Evolutionary conservation across 2,888 invertebrate species (phyloP).

Genomic region (Drosophila aldrichi): DNA sequence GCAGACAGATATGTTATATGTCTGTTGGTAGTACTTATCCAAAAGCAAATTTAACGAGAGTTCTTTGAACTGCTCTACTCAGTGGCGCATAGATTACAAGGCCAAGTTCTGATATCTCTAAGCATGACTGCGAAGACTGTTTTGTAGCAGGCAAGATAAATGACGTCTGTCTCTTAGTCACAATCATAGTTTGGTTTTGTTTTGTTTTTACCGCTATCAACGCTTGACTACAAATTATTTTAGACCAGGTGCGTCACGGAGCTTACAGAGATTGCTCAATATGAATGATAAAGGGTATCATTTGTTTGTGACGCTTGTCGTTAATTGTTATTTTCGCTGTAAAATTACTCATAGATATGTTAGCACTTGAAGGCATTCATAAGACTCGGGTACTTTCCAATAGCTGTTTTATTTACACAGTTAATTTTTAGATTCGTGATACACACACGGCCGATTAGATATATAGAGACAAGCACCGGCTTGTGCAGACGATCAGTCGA

Average conservation of each 20-base stretch:
- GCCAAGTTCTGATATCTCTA: slow-evolving; percentile 15
- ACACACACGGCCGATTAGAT: slow-evolving; percentile 34
- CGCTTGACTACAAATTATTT: slow-evolving; percentile 55
- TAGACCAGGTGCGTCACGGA: slow-evolving; percentile 50
- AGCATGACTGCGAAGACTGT: background rate
- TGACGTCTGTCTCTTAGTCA: slow-evolving; percentile 18
- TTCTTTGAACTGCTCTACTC: slow-evolving; percentile 48
- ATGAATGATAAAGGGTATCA: slow-evolving; percentile 27
- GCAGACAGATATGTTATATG: background rate
- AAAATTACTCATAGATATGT: slow-evolving; percentile 43
- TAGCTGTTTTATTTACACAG: slow-evolving; percentile 7
- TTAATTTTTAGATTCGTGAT: slow-evolving; percentile 12
- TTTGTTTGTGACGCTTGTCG: background rate
- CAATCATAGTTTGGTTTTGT: slow-evolving; percentile 9
- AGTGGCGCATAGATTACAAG: slow-evolving; percentile 28
- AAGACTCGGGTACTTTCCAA: slow-evolving; percentile 22
- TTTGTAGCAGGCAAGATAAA: background rate
- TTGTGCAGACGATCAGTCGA: background rate
- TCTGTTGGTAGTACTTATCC: background rate
- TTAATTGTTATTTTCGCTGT: slow-evolving; percentile 9
- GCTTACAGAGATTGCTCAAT: slow-evolving; percentile 16
- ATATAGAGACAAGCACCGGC: slow-evolving; percentile 21
- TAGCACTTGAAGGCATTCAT: background rate
- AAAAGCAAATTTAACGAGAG: slow-evolving; percentile 23
- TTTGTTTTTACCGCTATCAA: slow-evolving; percentile 44